Percentiles rank a stretch among this genome's conserved stretches.
phyloP scores from a whole-genome alignment of 2,113 vertebrate genomes.

The Cercopithecus mona region DNA sequence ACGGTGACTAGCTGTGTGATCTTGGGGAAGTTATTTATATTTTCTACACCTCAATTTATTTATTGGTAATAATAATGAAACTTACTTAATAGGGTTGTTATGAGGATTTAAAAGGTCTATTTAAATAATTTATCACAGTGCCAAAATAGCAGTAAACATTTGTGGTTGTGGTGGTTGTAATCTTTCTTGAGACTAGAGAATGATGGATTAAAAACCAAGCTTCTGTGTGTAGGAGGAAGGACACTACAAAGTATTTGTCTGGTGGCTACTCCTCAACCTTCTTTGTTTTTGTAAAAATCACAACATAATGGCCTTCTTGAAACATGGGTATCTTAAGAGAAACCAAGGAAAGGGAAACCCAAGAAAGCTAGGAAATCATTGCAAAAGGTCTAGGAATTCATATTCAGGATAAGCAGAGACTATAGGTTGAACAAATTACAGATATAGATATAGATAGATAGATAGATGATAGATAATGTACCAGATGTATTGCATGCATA shows the following conservation, averaged over 20 bases:
- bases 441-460: background rate
- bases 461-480: background rate
- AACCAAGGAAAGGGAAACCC: background rate
- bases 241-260: background rate
- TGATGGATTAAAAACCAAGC: background rate
- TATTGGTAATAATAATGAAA: background rate
- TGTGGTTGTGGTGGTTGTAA: background rate
- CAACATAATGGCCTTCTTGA: background rate
- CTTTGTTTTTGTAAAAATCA: background rate
- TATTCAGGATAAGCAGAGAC: background rate
- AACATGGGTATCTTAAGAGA: background rate
- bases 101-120: background rate
- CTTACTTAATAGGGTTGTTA: background rate
- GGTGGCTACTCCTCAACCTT: background rate
- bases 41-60: background rate
- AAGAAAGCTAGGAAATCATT: background rate
- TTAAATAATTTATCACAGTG: background rate
- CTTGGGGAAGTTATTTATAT: background rate
- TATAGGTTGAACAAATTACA: background rate
- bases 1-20: background rate
- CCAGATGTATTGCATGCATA: background rate
- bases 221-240: background rate
- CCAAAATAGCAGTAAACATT: background rate
- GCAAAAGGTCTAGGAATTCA: background rate
- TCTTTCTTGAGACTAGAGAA: background rate